Base-by-base conservation (phyloP, 2,113 vertebrate species). In the Macroglossus sobrinus region DNA sequence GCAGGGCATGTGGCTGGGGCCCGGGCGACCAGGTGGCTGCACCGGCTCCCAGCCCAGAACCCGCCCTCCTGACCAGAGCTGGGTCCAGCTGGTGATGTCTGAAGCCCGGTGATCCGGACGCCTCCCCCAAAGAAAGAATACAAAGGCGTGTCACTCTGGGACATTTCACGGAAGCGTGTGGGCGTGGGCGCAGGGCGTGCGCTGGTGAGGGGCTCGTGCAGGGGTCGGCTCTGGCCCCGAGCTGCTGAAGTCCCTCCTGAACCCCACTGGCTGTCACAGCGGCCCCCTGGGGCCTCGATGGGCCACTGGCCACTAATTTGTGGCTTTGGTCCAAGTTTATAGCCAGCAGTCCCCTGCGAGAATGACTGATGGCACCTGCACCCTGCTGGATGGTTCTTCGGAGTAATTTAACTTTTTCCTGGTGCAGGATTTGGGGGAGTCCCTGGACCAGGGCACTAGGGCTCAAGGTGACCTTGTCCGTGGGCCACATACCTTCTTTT, bases 1-100 rank as follows among this genome's bases (percentile, higher is more conserved):
- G 22, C 40, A 10, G 12, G 26, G 24, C 28, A 11, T 3, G 3
- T 0, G 26, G 4, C 11, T 16, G 30, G 7, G 43, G 45, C 33
- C 33, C 14, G 0, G 35, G 4, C 21, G 3, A 43, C 0, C 2
- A 7, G 14, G 0, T 7, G 0, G 6, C n/a, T 7, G 0, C 3
- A 5, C 30, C 57, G 4, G 12, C 3, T 33, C 79, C 57, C 63
- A 5, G 26, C 12, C 45, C 13, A 7, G 0, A n/a, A 47, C n/a
- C 35, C 12, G 68, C 22, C 21, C 28, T 22, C n/a, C n/a, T 15
- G 3, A 43, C 21, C 74, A 1, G 24, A 6, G 24, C 47, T 11
- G 22, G 18, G 13, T 19, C 35, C 19, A 59, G 50, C 19, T 10
- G 24, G 59, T 3, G 13, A 57, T 30, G 9, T 6, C 24, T 45